Evolutionary conservation across 1,140 invertebrate genomes (phyloP), one percentile per base, ranked within the genome.

Genomic region (Dendroctonus valens): DNA sequence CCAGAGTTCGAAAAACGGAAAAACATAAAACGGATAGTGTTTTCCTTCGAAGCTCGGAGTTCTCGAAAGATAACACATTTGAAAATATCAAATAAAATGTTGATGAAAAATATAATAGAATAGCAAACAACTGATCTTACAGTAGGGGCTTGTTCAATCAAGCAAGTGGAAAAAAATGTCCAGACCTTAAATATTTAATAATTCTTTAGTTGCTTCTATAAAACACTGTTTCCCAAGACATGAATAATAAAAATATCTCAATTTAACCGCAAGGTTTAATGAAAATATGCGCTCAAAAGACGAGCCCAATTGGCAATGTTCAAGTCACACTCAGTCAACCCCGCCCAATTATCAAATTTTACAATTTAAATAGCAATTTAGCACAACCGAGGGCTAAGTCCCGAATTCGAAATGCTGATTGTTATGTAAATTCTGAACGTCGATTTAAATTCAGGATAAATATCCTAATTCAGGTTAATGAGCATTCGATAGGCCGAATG

Each of bases 351-450:
- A 63, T 54, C 50, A 38, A 42, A 53, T 63, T 63, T 63, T 44
- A 53, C 59, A 62, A 63, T 63, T 63, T 63, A 63, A 63, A 63
- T 63, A 42, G 50, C 41, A 63, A 63, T 63, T 41, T 49, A 59
- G 46, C 57, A 42, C 6, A 49, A n/a, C 15, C 42, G 7, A 48
- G 57, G 41, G 57, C 57, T 9, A 9, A 49, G 49, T 46, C 15
- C 41, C 14, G 15, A 48, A 7, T 57, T 41, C 54, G 42, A 49
- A 59, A 37, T 49, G 41, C 57, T 49, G 57, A 59, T 59, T 59
- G 42, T 59, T 59, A 59, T 59, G 57, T 49, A 59, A 37, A 59
- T 59, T 48, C 41, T 37, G n/a, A 11, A 38, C 41, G 15, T 7
- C 52, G 40, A 59, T 59, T 48, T 59, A 49, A 48, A 59, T 59